These are phyloP conservation scores for Trichogramma evanescens DNA, from an alignment of 2,888 invertebrate species.

Conservation along the genomic window DNA sequence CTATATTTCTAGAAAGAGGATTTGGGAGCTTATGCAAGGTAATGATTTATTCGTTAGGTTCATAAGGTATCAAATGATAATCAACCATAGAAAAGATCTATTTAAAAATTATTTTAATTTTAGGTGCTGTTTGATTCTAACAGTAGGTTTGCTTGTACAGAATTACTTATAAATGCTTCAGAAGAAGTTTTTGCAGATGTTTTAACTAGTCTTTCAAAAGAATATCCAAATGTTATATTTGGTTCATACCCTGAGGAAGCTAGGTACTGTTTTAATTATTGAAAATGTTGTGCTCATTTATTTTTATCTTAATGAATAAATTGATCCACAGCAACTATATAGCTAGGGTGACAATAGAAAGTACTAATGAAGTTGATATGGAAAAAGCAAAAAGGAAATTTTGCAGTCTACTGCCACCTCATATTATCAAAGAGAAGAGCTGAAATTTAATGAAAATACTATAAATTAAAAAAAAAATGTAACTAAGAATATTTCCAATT, in stretches of 20 bases:
- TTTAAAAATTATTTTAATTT: constrained; percentile 13
- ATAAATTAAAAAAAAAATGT: neutral
- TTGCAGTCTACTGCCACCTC: constrained; percentile 34
- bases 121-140: constrained; percentile 43
- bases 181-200: constrained; percentile 48
- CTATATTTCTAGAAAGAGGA: constrained; percentile 49
- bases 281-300: neutral
- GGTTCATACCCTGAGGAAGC: constrained; percentile 50
- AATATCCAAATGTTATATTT: constrained; percentile 50
- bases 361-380: constrained; percentile 40
- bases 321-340: constrained; percentile 45
- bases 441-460: neutral
- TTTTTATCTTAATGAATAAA: too few relatives aligned
- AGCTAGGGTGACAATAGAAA: constrained; percentile 51
- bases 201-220: constrained; percentile 44
- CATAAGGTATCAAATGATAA: neutral
- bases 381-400: constrained; percentile 45
- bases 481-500: neutral
- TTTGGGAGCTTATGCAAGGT: constrained; percentile 43
- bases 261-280: constrained; percentile 34
- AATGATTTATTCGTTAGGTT: constrained; percentile 13
- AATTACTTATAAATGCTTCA: constrained; percentile 47
- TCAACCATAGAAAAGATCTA: neutral
- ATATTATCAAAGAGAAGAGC: constrained; percentile 23
- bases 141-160: constrained; percentile 44